phyloP scores from a whole-genome alignment of 2,797 vertebrate species.

The Poecile montanus region DNA sequence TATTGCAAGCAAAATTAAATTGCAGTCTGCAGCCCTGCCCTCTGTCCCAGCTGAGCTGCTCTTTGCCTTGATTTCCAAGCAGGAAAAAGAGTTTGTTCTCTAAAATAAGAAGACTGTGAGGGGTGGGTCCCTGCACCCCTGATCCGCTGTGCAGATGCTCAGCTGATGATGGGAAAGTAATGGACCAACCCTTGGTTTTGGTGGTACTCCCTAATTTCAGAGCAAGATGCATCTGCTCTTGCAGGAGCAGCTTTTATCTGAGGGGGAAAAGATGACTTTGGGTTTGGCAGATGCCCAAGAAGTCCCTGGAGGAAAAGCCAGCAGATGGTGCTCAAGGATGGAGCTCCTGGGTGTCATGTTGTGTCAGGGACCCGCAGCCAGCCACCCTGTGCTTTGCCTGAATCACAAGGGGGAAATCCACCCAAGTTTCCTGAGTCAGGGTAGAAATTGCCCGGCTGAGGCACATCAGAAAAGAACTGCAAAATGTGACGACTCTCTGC shows the following conservation, averaged over 20 bases:
- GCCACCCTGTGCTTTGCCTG: background rate
- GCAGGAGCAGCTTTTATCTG: background rate
- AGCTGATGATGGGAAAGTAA: background rate
- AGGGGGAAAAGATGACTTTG: background rate
- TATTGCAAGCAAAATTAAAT: background rate
- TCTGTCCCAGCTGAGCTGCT: background rate
- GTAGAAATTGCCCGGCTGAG: background rate
- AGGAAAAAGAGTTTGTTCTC: background rate
- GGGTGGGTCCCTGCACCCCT: fast-evolving
- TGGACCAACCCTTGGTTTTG: background rate
- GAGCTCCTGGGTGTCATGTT: background rate
- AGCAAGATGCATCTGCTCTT: background rate
- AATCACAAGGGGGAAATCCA: background rate
- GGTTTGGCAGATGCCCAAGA: background rate
- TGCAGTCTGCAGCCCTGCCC: background rate
- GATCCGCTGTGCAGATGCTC: fast-evolving
- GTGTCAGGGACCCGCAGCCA: fast-evolving
- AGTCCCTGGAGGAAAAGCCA: constrained; percentile 12
- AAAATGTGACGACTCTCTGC: background rate
- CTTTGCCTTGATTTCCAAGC: background rate
- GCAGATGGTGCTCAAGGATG: constrained; percentile 54
- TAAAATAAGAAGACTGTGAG: background rate
- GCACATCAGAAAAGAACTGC: background rate
- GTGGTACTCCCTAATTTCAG: background rate
- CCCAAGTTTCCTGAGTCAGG: background rate